These are phyloP conservation scores for Bellardia bayeri DNA, from an alignment of 2,888 invertebrate species.

Conservation along the genomic window DNA sequence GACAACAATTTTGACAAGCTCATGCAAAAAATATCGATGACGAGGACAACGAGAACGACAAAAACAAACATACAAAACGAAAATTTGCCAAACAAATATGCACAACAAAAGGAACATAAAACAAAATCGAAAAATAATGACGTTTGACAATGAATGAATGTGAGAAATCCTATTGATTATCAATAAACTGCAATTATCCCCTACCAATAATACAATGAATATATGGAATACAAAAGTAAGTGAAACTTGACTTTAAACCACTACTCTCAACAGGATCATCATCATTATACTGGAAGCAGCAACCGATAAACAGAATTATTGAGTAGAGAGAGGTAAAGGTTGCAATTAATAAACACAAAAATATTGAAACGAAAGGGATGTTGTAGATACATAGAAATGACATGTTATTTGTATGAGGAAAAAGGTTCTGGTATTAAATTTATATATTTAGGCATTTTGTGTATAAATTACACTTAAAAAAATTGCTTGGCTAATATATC, in stretches of 20 bases:
- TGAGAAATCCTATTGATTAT: constrained; percentile 62
- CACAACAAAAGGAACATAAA: constrained; percentile 4
- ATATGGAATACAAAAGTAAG: constrained; percentile 13
- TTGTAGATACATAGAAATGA: not conserved
- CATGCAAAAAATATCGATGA: constrained; percentile 54
- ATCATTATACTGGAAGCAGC: constrained; percentile 5
- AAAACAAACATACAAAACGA: constrained; percentile 51
- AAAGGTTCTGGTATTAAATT: constrained; percentile 1
- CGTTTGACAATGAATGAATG: constrained; percentile 32
- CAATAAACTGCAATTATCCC: constrained; percentile 57
- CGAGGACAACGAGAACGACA: not conserved
- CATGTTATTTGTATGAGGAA: not conserved
- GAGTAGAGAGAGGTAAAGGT: constrained; percentile 23
- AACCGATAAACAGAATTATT: not conserved
- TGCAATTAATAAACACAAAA: constrained; percentile 37
- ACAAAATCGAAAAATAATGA: constrained; percentile 39
- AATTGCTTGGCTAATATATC: not conserved
- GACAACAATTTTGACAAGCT: constrained; percentile 53
- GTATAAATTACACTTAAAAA: not conserved
- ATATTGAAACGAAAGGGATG: constrained; percentile 34
- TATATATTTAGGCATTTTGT: not conserved
- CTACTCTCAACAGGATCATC: constrained; percentile 52
- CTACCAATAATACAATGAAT: constrained; percentile 11
- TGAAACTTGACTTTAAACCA: constrained; percentile 59
- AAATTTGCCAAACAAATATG: constrained; percentile 52